These are phyloP conservation scores for Tolypeutes matacus DNA, from an alignment of 2,797 vertebrate genomes.

Conservation along the genomic window DNA sequence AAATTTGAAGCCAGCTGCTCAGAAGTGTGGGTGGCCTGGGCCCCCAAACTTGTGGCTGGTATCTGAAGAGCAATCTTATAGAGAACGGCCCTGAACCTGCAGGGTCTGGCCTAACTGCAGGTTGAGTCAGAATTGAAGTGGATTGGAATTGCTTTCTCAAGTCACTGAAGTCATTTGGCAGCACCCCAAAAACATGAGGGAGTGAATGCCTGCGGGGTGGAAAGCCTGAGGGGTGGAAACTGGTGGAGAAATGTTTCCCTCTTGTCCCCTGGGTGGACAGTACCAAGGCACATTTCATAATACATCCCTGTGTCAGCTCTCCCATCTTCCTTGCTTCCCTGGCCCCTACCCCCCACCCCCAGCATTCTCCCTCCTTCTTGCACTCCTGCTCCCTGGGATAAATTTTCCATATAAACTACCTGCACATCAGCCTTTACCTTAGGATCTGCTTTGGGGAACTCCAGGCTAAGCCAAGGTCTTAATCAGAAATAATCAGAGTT, in stretches of 20 bases:
- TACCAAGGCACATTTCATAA: rapidly evolving
- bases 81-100: too few relatives aligned
- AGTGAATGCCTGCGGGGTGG: background rate
- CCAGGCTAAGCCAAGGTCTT: slow-evolving; percentile 13
- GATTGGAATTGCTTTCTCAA: too few relatives aligned
- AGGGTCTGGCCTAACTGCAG: too few relatives aligned
- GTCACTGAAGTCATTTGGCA: too few relatives aligned
- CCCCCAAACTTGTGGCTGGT: too few relatives aligned
- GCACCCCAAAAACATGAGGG: background rate
- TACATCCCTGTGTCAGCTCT: rapidly evolving
- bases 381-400: background rate
- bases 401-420: background rate
- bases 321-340: too few relatives aligned
- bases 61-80: too few relatives aligned
- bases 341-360: rapidly evolving
- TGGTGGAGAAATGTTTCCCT: rapidly evolving
- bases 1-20: too few relatives aligned
- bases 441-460: background rate
- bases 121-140: too few relatives aligned
- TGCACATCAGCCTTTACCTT: background rate
- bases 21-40: too few relatives aligned
- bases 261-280: rapidly evolving
- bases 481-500: slow-evolving; percentile 72
- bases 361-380: rapidly evolving
- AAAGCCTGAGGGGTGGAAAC: background rate